Evolutionary conservation across 2,797 vertebrate species (phyloP).

Genomic region (Halcyon chelicuti): DNA sequence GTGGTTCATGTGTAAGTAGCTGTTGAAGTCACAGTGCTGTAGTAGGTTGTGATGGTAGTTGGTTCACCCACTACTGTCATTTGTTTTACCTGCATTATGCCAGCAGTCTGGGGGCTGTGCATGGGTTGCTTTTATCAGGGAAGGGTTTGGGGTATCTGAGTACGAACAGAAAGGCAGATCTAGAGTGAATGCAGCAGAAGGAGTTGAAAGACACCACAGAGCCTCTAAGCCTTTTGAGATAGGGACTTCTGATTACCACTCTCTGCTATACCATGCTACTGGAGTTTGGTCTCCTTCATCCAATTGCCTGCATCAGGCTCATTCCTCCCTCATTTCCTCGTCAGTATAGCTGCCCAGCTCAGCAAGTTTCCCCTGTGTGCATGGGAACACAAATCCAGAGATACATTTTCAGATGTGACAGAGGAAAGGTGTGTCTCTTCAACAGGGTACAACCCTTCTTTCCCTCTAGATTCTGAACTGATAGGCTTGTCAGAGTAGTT

Average conservation of each 20-base stretch:
- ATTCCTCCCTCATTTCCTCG: neutral
- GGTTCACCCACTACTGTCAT: neutral
- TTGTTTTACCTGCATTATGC: neutral
- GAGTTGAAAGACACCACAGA: neutral
- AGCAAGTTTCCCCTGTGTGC: neutral
- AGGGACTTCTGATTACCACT: neutral
- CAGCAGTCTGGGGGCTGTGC: neutral
- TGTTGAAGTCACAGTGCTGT: neutral
- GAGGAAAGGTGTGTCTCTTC: neutral
- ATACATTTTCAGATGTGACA: neutral
- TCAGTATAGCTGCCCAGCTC: neutral
- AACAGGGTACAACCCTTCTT: neutral
- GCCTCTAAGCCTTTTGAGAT: neutral
- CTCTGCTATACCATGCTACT: neutral
- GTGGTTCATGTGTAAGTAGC: constrained; percentile 89
- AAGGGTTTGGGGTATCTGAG: neutral
- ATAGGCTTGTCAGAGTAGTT: neutral
- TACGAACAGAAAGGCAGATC: neutral
- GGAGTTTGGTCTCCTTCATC: neutral
- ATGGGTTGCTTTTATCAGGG: neutral
- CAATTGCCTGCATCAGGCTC: neutral
- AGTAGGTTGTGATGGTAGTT: neutral
- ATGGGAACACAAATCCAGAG: neutral
- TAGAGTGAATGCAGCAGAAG: neutral
- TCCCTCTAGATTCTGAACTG: neutral